phyloP scores from a whole-genome alignment of 2,113 vertebrate species.

The Hemichromis elongatus region DNA sequence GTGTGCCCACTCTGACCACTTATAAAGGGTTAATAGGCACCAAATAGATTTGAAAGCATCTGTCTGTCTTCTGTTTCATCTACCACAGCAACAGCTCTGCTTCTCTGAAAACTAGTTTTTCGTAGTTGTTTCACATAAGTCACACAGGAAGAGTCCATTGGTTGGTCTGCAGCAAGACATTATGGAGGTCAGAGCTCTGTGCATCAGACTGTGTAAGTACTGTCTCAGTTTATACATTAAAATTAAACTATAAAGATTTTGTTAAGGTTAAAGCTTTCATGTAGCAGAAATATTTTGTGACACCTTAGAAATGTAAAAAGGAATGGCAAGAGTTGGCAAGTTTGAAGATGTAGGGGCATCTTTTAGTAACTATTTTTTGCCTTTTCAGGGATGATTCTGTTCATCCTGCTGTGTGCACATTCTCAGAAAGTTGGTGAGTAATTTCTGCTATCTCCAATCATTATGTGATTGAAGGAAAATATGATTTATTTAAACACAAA shows the following conservation, averaged over 20 bases:
- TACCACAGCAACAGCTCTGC: neutral
- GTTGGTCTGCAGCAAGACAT: accelerated
- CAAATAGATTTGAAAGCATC: neutral
- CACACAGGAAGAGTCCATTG: neutral
- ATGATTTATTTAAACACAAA: no score
- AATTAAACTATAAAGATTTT: neutral
- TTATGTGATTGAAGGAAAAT: neutral
- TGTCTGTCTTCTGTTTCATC: accelerated
- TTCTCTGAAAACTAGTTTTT: neutral
- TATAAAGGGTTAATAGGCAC: no score
- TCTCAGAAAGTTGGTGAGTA: neutral
- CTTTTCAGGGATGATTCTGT: accelerated
- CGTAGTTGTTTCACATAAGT: no score
- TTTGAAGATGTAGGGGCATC: neutral
- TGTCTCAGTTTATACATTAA: neutral
- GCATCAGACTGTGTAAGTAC: neutral
- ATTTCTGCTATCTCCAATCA: neutral
- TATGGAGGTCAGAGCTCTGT: neutral
- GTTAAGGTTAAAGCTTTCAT: accelerated
- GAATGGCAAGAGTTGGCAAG: neutral
- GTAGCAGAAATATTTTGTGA: neutral
- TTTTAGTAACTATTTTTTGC: neutral
- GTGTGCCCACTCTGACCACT: no score
- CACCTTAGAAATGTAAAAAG: no score
- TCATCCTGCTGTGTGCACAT: neutral